Base-by-base conservation (phyloP, 2,888 invertebrate species). In the Ornithoptera alexandrae region DNA sequence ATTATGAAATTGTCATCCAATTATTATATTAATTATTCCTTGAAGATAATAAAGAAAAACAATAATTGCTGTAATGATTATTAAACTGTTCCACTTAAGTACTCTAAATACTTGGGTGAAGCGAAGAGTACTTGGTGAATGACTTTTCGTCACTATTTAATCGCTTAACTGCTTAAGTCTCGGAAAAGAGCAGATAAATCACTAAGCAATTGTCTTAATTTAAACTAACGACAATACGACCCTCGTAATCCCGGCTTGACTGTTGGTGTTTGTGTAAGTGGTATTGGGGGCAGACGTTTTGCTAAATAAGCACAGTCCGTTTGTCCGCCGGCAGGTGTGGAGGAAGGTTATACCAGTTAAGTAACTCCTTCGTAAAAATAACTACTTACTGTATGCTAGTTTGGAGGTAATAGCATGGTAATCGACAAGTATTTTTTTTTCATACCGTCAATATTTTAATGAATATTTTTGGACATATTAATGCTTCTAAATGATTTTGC, bases 191-290 rank as follows among this genome's bases (percentile, higher is more conserved):
- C 64, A 57, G 64, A 68, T 68, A 59, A 64, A 24, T 60, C 63
- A 50, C 20, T 15, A 39, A 36, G 22, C 53, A 64, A 68, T 64
- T 46, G 59, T 63, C 68, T 68, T 64, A 64, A 68, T 64, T 68
- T 64, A 68, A 68, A 64, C 59, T 64, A 64, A 22, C 63, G 30
- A 64, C 59, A 68, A 64, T 68, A 64, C 63, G 63, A 68, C 68
- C 68, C 63, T 58, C 63, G 60, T 68, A 68, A 68, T 68, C 68
- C 36, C 59, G 22, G 59, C 53, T 68, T 63, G 50, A 64, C 68
- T 68, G 63, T 39, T 36, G 57, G 59, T 39, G 63, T 68, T 68
- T 64, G 68, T 68, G 46, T 68, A 64, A 64, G 22, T 1, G 64
- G 63, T 64, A 68, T 68, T 68, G 68, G 20, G 39, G 63, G 50